Base-by-base conservation (phyloP, 2,888 invertebrate species). In the Teinopalpus imperialis region DNA sequence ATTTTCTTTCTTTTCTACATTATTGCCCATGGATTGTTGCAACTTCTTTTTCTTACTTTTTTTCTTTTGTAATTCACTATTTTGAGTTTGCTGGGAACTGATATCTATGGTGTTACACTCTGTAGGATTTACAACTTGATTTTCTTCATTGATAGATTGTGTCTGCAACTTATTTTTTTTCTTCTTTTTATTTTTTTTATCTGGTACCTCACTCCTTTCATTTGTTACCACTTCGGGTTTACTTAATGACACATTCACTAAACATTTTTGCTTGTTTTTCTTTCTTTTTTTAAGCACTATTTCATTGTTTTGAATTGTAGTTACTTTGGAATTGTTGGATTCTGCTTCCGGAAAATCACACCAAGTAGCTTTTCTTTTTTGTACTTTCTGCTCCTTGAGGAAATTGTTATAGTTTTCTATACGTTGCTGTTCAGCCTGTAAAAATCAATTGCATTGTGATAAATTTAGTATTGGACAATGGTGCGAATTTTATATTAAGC, bases 271-370 rank as follows among this genome's bases (percentile, higher is more conserved):
- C 18, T 29, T 35, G 8, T 30, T 35, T 9, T 35, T 43, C 20
- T 43, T 27, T 34, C 27, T 43, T 7, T 43, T 43, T 35, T 35
- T 43, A 21, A 7, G 8, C 2, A n/a, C n/a, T n/a, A n/a, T n/a
- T n/a, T n/a, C n/a, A n/a, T n/a, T n/a, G n/a, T n/a, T n/a, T n/a
- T n/a, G n/a, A n/a, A n/a, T n/a, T n/a, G n/a, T n/a, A n/a, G n/a
- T n/a, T n/a, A n/a, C n/a, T n/a, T n/a, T n/a, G n/a, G n/a, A n/a
- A 26, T 21, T 27, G 10, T 45, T 49, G 60, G 54, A 48, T 69
- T 78, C 53, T 56, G 57, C 45, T 57, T 85, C 81, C 16, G 90
- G 89, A 72, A 91, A 91, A 47, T 90, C 89, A 63, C 91, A 90
- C 91, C 91, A 91, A 40, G 81, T 76, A 2, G 82, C 79, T 56